Conservation (phyloP, 1,140 invertebrate species). For the Zaprionus gabonicus region DNA sequence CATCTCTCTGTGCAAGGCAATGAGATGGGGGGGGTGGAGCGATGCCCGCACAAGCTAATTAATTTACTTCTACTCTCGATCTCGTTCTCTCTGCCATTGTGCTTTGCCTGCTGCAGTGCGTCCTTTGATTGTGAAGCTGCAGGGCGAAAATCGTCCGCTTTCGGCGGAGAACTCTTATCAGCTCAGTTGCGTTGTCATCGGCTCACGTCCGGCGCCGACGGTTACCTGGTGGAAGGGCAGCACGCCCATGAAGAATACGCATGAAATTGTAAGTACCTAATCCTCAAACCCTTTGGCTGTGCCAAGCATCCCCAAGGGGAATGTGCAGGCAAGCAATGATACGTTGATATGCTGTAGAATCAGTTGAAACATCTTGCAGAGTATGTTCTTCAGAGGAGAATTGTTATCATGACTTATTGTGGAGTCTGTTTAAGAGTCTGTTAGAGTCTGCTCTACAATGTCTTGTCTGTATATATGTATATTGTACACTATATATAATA, state of each 20-base stretch:
- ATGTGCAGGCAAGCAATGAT: neutral
- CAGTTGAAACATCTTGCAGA: too few relatives aligned
- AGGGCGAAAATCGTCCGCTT: constrained; percentile 91
- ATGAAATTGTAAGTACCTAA: constrained; percentile 89
- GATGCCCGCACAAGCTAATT: constrained; percentile 40
- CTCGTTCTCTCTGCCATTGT: neutral
- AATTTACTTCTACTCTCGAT: constrained; percentile 52
- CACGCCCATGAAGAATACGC: constrained; percentile 88
- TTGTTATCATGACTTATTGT: too few relatives aligned
- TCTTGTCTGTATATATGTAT: too few relatives aligned
- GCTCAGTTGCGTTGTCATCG: constrained; percentile 92
- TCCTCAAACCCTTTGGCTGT: neutral
- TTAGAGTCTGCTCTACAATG: too few relatives aligned
- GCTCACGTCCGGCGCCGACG: constrained; percentile 91
- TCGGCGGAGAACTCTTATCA: constrained; percentile 92
- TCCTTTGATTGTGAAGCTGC: constrained; percentile 91
- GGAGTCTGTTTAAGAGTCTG: too few relatives aligned
- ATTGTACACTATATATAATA: too few relatives aligned
- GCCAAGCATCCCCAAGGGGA: neutral
- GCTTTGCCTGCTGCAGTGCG: constrained; percentile 86
- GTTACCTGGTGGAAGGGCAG: constrained; percentile 95
- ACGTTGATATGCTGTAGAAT: neutral
- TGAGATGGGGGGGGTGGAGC: too few relatives aligned
- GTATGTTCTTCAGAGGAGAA: too few relatives aligned
- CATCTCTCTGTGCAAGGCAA: neutral